Evolutionary conservation across 2,888 invertebrate genomes (phyloP).

Genomic region (Drosophila nr. fundita): DNA sequence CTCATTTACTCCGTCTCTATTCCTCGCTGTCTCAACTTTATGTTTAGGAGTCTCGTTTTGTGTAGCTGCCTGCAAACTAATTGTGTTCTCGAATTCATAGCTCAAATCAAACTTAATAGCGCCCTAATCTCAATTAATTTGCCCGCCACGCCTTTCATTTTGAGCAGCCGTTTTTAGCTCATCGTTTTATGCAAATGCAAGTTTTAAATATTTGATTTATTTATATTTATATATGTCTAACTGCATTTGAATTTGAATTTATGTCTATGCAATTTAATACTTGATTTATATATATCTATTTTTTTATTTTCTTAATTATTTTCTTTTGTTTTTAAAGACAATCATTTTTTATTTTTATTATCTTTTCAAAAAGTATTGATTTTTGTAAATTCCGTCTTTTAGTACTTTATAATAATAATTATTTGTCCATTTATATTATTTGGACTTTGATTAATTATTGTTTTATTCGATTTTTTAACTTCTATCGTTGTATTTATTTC

Average conservation of each 20-base stretch:
- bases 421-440: background rate
- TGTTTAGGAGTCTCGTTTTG: slow-evolving; percentile 58
- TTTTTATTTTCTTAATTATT: slow-evolving; percentile 22
- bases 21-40: background rate
- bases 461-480: background rate
- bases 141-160: slow-evolving; percentile 49
- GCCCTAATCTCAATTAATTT: slow-evolving; percentile 14
- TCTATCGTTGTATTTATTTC: background rate
- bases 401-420: background rate
- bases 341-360: background rate
- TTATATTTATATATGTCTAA: slow-evolving; percentile 67
- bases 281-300: slow-evolving; percentile 28
- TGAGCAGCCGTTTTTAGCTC: slow-evolving; percentile 45
- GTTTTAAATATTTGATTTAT: slow-evolving; percentile 40
- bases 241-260: slow-evolving; percentile 73
- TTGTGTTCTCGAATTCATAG: slow-evolving; percentile 25
- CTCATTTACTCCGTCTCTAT: background rate
- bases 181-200: slow-evolving; percentile 40
- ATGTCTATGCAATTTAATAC: slow-evolving; percentile 66
- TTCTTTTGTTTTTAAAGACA: background rate
- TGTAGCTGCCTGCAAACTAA: slow-evolving; percentile 66
- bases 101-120: slow-evolving; percentile 9
- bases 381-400: background rate
- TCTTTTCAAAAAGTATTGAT: background rate
- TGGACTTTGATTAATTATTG: background rate